Percentiles rank a stretch among this genome's conserved stretches.
Evolutionary conservation across 2,797 vertebrate genomes (phyloP).

Genomic region (Hydrocynus forskahlii): DNA sequence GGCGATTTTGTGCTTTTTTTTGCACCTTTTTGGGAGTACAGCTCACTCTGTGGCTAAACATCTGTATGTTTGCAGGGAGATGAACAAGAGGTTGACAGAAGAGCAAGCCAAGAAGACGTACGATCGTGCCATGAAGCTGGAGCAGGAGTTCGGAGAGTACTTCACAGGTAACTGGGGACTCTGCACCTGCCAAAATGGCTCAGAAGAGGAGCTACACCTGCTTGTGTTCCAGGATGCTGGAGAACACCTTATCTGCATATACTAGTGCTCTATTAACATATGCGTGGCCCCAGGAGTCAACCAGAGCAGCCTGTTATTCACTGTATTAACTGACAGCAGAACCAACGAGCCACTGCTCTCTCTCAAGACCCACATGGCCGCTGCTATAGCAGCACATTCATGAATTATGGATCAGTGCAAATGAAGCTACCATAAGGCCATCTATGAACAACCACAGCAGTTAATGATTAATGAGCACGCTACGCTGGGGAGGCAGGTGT

Average conservation of each 20-base stretch:
- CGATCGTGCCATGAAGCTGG: slow-evolving; percentile 93
- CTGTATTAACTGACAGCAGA: slow-evolving; percentile 31
- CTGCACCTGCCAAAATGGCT: neutral
- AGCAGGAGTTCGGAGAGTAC: slow-evolving; percentile 98
- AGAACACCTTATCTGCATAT: slow-evolving; percentile 41
- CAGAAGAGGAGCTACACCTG: neutral
- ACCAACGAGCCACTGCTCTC: slow-evolving; percentile 8
- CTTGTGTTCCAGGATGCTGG: slow-evolving; percentile 11
- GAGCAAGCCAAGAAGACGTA: slow-evolving; percentile 97
- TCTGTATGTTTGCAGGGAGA: slow-evolving; percentile 82
- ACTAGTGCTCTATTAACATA: slow-evolving; percentile 41
- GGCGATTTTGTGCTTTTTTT: neutral
- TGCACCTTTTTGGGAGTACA: neutral
- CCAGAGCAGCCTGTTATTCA: slow-evolving; percentile 13
- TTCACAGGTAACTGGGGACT: slow-evolving; percentile 87
- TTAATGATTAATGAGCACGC: slow-evolving; percentile 26
- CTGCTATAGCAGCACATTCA: slow-evolving; percentile 19
- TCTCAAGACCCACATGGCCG: slow-evolving; percentile 1
- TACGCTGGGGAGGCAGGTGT: neutral
- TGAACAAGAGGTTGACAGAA: slow-evolving; percentile 96
- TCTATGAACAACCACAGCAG: neutral
- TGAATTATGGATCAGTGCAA: slow-evolving; percentile 47
- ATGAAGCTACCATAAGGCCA: neutral
- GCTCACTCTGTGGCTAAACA: neutral
- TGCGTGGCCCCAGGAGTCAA: slow-evolving; percentile 37